Percentiles rank a stretch among this genome's conserved stretches.
phyloP scores from a whole-genome alignment of 2,797 vertebrate species.

The Pipistrellus nathusii region DNA sequence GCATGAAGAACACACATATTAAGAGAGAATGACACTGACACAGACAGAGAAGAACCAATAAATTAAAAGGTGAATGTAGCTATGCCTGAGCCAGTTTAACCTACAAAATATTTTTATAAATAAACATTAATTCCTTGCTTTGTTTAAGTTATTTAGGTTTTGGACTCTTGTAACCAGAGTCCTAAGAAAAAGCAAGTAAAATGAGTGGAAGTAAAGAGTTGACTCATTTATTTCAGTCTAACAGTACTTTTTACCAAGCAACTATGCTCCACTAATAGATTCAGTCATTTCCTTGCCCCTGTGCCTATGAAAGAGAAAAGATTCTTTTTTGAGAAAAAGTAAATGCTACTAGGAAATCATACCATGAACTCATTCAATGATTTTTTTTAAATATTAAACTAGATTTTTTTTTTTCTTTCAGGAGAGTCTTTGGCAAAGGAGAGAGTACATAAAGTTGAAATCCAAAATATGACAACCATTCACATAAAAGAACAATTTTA shows the following conservation, averaged over 20 bases:
- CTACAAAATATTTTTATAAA: neutral
- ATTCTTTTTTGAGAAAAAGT: neutral
- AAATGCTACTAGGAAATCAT: neutral
- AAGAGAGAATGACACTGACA: neutral
- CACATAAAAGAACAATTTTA: constrained; percentile 19
- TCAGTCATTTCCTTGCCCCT: neutral
- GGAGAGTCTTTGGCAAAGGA: constrained; percentile 19
- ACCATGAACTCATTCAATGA: neutral
- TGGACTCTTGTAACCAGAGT: neutral
- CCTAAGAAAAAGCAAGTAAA: neutral
- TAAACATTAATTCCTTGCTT: constrained; percentile 13
- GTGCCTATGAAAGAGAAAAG: neutral
- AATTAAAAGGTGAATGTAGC: neutral
- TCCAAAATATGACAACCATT: constrained; percentile 55
- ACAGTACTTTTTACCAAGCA: neutral
- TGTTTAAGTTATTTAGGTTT: neutral
- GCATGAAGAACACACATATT: neutral
- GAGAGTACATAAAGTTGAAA: neutral
- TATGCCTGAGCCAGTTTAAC: neutral
- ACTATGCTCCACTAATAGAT: neutral
- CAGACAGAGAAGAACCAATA: constrained; percentile 24
- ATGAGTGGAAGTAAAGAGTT: neutral
- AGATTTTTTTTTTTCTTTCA: neutral
- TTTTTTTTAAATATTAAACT: constrained; percentile 51
- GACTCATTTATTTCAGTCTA: neutral